phyloP scores from a whole-genome alignment of 2,113 vertebrate genomes.

The Abramis brama region DNA sequence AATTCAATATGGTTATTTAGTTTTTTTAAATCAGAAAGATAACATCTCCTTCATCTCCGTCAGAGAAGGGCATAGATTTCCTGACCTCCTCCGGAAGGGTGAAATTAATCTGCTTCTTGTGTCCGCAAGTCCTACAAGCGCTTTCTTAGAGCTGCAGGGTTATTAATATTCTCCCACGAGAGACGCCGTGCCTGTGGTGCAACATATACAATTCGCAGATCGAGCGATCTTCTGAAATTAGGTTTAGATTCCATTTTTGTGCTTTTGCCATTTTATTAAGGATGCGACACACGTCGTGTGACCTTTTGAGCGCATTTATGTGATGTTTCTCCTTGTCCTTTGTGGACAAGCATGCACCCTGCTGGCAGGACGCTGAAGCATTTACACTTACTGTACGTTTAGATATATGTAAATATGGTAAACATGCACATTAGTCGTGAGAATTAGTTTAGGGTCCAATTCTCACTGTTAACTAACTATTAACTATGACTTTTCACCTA shows the following conservation, averaged over 20 bases:
- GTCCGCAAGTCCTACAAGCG: conserved; percentile 68
- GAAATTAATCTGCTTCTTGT: conserved; percentile 77
- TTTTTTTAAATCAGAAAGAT: conserved; percentile 5
- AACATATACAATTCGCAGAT: conserved; percentile 2
- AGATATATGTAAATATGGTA: background rate
- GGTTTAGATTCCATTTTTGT: background rate
- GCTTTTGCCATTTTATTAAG: conserved; percentile 25
- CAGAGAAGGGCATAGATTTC: background rate
- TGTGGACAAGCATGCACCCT: conserved; percentile 63
- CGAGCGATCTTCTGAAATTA: conserved; percentile 25
- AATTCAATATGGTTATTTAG: background rate
- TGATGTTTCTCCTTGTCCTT: background rate
- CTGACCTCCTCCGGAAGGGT: conserved; percentile 61
- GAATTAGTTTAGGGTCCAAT: background rate
- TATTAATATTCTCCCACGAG: conserved; percentile 38
- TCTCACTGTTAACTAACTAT: too few relatives aligned
- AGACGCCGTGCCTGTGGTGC: background rate
- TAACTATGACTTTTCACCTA: too few relatives aligned
- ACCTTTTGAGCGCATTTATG: background rate
- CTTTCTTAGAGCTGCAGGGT: conserved; percentile 31
- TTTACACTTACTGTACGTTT: conserved; percentile 30
- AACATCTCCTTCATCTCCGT: conserved; percentile 48
- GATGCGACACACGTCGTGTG: conserved; percentile 9
- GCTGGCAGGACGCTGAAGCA: conserved; percentile 62
- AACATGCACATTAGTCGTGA: background rate